Evolutionary conservation across 2,797 vertebrate species (phyloP).

Genomic region (Thripadectes ignobilis): DNA sequence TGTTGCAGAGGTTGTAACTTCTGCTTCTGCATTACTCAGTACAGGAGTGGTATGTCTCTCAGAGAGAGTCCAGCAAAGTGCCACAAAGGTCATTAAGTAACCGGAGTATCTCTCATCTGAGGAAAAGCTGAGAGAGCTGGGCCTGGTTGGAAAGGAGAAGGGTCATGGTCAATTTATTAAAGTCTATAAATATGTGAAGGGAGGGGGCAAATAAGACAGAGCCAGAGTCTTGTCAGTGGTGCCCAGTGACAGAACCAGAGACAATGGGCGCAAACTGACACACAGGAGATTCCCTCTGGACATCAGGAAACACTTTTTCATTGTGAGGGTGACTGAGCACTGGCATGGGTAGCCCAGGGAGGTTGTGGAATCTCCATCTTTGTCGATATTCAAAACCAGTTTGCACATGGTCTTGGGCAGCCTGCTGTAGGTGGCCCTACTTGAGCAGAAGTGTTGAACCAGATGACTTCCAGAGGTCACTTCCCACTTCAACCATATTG

Average conservation of each 20-base stretch:
- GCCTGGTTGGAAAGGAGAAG: background rate
- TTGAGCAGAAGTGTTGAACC: background rate
- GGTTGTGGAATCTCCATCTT: background rate
- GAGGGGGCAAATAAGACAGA: background rate
- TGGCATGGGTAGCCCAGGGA: background rate
- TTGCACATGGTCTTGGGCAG: background rate
- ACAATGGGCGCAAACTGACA: background rate
- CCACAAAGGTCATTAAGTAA: background rate
- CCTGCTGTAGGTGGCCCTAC: background rate
- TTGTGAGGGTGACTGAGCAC: background rate
- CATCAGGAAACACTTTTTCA: background rate
- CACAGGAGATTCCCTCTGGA: background rate
- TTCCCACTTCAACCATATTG: background rate
- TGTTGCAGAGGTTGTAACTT: background rate
- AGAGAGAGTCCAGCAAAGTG: background rate
- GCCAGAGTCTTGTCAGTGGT: background rate
- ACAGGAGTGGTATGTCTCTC: background rate
- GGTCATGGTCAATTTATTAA: background rate
- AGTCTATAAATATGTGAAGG: background rate
- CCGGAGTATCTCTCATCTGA: background rate
- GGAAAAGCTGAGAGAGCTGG: background rate
- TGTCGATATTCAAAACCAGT: background rate
- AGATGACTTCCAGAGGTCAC: background rate
- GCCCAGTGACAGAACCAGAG: background rate
- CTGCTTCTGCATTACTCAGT: background rate